Evolutionary conservation across 2,888 invertebrate species (phyloP), one percentile per base, ranked within the genome.

Genomic region (Gastracanthus pulcherrimus): DNA sequence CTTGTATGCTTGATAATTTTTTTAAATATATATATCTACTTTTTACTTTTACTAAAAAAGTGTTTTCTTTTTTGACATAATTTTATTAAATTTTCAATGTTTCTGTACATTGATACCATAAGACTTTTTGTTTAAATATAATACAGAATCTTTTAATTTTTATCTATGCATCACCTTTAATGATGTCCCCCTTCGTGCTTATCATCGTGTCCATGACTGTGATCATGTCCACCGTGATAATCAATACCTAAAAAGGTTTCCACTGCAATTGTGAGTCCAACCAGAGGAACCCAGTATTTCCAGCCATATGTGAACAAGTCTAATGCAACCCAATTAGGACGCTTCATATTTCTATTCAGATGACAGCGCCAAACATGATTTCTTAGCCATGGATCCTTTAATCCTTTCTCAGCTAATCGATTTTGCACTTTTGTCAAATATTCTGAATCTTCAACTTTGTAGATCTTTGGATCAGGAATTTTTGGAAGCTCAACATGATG

Each of bases 321-420:
- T 3, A 38, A 7, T 7, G 64, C 34, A 0, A 45, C 0, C 51
- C 38, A 72, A 0, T 51, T 48, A 2, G 13, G 62, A n/a, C 11
- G 26, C 23, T 74, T 69, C 3, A 19, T 11, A 16, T 34, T 11
- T 36, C 38, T 77, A n/a, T 23, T 31, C 34, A 51, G 4, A 3
- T 62, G 26, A 5, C 7, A 26, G 3, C 83, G 75, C 97, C 97
- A 97, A 0, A 95, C 96, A 92, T 97, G 96, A 91, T 97, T 98
- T 88, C 97, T 95, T 71, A 97, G 92, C 98, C 98, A 98, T 0
- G 98, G 98, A 91, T 98, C 97, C 82, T 94, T 94, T 1, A 98
- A 91, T 4, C 97, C 97, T 87, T 94, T 94, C 51, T 94, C 92
- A 0, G 94, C 95, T 19, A 98, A 92, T 0, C 94, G 94, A 82